Conservation (phyloP, 2,797 vertebrate genomes). For the Semaprochilodus insignis region DNA sequence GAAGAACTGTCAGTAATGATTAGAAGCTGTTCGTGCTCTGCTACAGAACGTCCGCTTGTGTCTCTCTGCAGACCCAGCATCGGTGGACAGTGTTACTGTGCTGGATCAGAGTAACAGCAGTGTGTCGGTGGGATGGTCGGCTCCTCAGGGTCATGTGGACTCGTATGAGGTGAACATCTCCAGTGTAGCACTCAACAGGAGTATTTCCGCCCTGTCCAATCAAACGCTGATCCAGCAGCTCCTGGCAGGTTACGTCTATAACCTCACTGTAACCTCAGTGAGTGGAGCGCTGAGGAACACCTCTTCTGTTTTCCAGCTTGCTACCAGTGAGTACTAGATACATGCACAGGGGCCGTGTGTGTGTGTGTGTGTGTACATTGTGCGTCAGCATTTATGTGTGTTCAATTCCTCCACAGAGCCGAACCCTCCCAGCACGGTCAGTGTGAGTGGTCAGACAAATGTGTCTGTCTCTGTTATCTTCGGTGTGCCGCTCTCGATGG, state of each 20-base stretch:
- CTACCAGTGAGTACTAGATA: not conserved
- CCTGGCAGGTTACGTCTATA: conserved; percentile 59
- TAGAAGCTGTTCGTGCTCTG: too few species aligned
- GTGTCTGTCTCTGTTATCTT: conserved; percentile 64
- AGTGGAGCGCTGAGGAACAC: conserved; percentile 43
- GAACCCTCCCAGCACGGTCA: conserved; percentile 59
- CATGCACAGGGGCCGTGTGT: not conserved
- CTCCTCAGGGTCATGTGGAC: conserved; percentile 52
- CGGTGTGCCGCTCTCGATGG: conserved; percentile 55
- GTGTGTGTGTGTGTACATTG: too few species aligned
- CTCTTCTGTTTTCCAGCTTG: conserved; percentile 36
- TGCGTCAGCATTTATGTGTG: not conserved
- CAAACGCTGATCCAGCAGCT: conserved; percentile 43
- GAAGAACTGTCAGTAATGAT: too few species aligned
- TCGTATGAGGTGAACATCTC: conserved; percentile 54
- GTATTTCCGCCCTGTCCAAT: accelerated
- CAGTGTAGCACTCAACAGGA: accelerated
- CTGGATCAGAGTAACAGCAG: conserved; percentile 34
- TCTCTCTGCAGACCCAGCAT: conserved; percentile 63
- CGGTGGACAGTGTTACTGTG: conserved; percentile 50
- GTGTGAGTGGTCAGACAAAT: conserved; percentile 41
- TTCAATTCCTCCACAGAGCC: conserved; percentile 61
- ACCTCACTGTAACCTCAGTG: conserved; percentile 64
- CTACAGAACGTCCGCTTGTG: too few species aligned
- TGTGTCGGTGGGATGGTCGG: conserved; percentile 65